phyloP scores from a whole-genome alignment of 1,140 invertebrate genomes.

The Anastrepha ludens region DNA sequence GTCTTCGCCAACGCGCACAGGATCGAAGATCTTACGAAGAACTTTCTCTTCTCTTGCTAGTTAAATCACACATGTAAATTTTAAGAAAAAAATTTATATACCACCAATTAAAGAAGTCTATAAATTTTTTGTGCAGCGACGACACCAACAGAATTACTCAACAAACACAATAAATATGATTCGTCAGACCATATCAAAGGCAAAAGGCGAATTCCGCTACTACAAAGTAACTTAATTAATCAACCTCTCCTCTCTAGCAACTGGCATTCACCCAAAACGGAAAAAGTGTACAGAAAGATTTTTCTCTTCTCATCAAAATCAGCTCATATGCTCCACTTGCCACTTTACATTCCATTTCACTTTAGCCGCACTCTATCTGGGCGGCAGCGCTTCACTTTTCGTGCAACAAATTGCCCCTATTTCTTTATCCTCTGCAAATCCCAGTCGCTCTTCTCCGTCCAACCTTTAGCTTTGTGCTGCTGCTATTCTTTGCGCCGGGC shows the following conservation, averaged over 20 bases:
- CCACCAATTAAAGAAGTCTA: no score
- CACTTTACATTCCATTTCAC: conserved; percentile 39
- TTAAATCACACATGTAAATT: no score
- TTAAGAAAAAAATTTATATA: no score
- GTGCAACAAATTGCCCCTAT: conserved; percentile 40
- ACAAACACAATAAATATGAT: not conserved
- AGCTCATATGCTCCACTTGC: not conserved
- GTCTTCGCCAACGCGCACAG: no score
- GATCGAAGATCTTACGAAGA: no score
- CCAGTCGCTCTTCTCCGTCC: not conserved
- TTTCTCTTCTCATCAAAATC: not conserved
- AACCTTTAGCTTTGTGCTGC: not conserved
- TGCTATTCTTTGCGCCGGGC: not conserved
- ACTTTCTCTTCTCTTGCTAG: no score
- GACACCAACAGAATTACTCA: no score
- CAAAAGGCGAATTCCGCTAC: not conserved
- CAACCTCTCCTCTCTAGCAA: not conserved
- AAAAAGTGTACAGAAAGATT: not conserved
- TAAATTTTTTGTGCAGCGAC: no score
- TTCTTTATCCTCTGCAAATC: conserved; percentile 37
- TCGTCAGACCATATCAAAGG: not conserved
- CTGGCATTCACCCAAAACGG: not conserved
- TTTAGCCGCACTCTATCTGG: not conserved
- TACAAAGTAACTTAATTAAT: not conserved
- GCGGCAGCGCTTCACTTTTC: conserved; percentile 19